Conservation (phyloP, 2,888 invertebrate species). For the Dolomedes plantarius region DNA sequence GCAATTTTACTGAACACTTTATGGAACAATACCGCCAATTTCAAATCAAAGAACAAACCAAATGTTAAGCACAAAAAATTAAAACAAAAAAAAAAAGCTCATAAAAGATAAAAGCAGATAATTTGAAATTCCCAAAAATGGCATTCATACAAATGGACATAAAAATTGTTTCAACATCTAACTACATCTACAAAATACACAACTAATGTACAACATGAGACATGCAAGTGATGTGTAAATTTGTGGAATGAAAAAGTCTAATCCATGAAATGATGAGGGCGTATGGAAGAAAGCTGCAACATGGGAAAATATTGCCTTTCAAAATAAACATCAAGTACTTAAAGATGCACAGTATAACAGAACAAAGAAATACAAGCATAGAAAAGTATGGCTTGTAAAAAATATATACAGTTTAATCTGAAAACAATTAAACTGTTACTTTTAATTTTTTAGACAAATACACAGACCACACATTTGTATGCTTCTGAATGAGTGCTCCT, state of each 20-base stretch:
- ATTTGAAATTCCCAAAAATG: not conserved
- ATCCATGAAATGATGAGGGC: constrained; percentile 3
- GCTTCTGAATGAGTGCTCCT: too few relatives aligned
- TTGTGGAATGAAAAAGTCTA: constrained; percentile 19
- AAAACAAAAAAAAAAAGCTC: not conserved
- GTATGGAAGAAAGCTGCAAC: constrained; percentile 29
- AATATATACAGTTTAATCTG: too few relatives aligned
- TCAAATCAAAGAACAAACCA: not conserved
- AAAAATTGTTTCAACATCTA: constrained; percentile 22
- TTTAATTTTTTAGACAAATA: too few relatives aligned
- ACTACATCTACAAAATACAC: constrained; percentile 41
- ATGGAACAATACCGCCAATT: not conserved
- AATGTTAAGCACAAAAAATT: not conserved
- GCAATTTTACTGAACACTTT: not conserved
- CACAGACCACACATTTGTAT: too few relatives aligned
- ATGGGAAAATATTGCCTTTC: constrained; percentile 17
- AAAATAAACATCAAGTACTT: not conserved
- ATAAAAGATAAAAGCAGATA: constrained; percentile 4
- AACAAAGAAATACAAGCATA: not conserved
- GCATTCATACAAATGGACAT: constrained; percentile 22
- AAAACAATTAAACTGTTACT: too few relatives aligned
- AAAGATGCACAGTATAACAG: not conserved
- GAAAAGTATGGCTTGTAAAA: too few relatives aligned
- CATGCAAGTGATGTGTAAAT: constrained; percentile 50
- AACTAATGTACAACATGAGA: constrained; percentile 46